A percentile compares a stretch with the other conserved stretches of the same genome.
These are phyloP conservation scores for Hippotragus niger DNA, from an alignment of 2,113 vertebrate genomes.

Conservation along the genomic window DNA sequence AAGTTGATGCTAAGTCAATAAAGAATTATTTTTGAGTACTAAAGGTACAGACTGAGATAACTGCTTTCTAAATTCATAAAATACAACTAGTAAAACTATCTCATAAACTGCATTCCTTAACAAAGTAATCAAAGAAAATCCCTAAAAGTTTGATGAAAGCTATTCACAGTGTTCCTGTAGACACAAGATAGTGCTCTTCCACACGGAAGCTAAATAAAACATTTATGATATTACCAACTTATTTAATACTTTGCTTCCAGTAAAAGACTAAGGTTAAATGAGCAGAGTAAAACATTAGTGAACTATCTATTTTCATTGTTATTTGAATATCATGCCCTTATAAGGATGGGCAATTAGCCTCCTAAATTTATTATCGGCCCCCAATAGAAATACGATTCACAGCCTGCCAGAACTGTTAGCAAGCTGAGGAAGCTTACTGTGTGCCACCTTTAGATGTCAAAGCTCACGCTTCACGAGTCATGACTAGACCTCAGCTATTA, in stretches of 20 bases:
- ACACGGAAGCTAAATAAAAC: not conserved
- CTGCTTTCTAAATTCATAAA: not conserved
- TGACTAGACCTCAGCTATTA: not conserved
- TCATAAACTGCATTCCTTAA: not conserved
- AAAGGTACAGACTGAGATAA: not conserved
- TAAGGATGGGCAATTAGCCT: not conserved
- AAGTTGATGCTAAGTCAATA: conserved; percentile 4
- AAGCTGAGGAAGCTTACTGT: not conserved
- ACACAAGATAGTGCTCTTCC: not conserved
- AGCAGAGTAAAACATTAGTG: not conserved
- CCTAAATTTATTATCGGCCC: not conserved
- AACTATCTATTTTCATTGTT: not conserved
- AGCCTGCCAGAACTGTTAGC: not conserved
- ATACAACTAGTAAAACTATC: not conserved
- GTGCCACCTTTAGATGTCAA: not conserved
- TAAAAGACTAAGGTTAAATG: not conserved
- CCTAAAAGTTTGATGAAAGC: not conserved
- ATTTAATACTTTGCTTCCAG: not conserved
- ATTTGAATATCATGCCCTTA: not conserved
- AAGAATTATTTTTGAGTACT: not conserved
- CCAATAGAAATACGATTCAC: not conserved
- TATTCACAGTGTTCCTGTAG: not conserved
- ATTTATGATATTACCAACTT: not conserved
- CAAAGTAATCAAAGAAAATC: not conserved
- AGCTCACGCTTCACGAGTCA: not conserved